These are phyloP conservation scores for Harmothoe impar DNA, from an alignment of 2,888 invertebrate genomes.

Conservation along the genomic window DNA sequence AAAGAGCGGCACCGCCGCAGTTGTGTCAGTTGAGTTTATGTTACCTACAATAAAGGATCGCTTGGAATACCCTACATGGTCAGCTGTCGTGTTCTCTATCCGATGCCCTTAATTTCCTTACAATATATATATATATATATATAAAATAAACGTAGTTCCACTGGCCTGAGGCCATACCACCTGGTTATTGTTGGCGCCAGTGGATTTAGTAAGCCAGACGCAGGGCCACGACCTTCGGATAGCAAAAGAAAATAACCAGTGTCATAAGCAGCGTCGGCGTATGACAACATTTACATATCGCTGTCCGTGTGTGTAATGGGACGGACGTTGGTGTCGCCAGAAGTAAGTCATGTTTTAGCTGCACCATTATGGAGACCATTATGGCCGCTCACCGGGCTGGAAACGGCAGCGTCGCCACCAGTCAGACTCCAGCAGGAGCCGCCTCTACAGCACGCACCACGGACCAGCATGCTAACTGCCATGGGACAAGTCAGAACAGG, in stretches of 20 bases:
- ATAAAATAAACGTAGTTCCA: no score
- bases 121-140: no score
- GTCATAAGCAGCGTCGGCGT: slow-evolving; percentile 1
- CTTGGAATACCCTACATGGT: no score
- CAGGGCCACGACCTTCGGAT: neutral
- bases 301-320: neutral
- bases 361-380: neutral
- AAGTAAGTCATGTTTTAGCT: neutral
- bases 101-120: no score
- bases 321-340: neutral
- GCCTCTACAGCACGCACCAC: neutral
- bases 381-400: neutral
- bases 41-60: no score
- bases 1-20: no score
- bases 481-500: no score
- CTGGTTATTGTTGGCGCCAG: neutral
- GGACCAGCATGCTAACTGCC: neutral
- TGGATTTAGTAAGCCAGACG: neutral
- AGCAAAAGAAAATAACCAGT: neutral
- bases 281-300: slow-evolving; percentile 6
- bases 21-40: no score
- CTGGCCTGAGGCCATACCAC: no score
- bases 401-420: neutral
- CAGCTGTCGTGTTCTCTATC: no score
- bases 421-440: no score